Evolutionary conservation across 2,113 vertebrate genomes (phyloP).

Genomic region (Epinephelus cyanopodus): DNA sequence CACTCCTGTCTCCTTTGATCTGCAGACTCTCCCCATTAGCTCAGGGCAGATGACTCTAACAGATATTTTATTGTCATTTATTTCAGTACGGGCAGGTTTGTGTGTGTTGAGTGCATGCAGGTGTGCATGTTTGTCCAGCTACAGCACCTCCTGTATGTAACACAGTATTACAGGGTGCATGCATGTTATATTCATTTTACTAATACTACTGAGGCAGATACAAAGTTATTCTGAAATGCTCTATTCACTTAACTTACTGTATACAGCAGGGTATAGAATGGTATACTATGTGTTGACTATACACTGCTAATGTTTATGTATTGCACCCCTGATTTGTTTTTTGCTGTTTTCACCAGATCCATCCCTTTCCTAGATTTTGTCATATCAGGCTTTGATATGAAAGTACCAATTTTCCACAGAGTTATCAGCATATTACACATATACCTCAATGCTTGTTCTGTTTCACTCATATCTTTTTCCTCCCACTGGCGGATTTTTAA

Average conservation of each 20-base stretch:
- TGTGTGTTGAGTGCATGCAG: background rate
- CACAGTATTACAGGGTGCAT: background rate
- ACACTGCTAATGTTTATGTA: background rate
- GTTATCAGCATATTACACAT: conserved; percentile 25
- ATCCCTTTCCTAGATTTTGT: background rate
- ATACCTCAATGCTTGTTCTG: conserved; percentile 2
- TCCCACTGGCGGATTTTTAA: conserved; percentile 39
- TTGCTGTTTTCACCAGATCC: background rate
- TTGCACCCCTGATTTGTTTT: background rate
- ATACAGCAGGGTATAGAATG: background rate
- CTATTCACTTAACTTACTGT: background rate
- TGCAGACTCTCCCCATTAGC: conserved; percentile 55
- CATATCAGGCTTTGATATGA: background rate
- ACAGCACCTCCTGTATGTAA: background rate
- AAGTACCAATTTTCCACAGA: background rate
- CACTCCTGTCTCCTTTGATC: conserved; percentile 56
- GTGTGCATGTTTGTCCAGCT: background rate
- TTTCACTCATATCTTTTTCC: conserved; percentile 24
- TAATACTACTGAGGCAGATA: background rate
- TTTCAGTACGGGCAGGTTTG: conserved; percentile 15
- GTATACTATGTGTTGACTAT: background rate
- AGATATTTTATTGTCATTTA: conserved; percentile 34
- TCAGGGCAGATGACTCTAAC: conserved; percentile 29
- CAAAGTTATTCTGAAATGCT: background rate
- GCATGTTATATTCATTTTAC: background rate